Evolutionary conservation across 2,888 invertebrate genomes (phyloP), one percentile per base, ranked within the genome.

Genomic region (Drosophila cognata): DNA sequence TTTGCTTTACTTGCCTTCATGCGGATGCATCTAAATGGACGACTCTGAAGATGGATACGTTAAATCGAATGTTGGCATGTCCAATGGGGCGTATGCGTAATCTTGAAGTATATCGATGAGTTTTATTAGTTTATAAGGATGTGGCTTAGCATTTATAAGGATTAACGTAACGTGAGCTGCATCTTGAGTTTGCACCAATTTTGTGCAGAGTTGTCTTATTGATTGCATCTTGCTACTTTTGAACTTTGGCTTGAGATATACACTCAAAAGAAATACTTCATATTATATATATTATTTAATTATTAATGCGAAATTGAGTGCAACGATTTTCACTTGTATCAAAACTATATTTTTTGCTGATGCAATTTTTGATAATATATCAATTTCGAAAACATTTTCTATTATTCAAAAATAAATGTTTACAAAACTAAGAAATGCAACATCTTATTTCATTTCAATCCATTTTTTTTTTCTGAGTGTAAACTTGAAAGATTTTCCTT

Each of bases 31-130:
- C 52, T 21, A 28, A 56, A 29, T 29, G 21, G 18, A 48, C 51
- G 61, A 36, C 43, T 43, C 56, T 28, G n/a, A 8, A 50, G 8
- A 5, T 7, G 59, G 33, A 29, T 43, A 41, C 25, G 16, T 8
- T 46, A 8, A 16, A 57, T 56, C 43, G 62, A 53, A 29, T 48
- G 21, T 48, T 29, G 16, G 25, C 11, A 21, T 41, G 68, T 58
- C 57, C 58, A 77, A 74, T 63, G 71, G 28, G 41, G 56, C 74
- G 77, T 35, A 77, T 77, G 43, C 52, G 58, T 51, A 65, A 73
- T 48, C 10, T 3, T 18, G 3, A 56, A 33, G 18, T 36, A n/a
- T 25, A 31, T 31, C 18, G 21, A 18, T 31, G 41, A 18, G 7
- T 31, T 57, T 31, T 0, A 6, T 21, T 33, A 8, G 33, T 25